Base-by-base conservation (phyloP, 2,113 vertebrate genomes). In the Oryzias celebensis region DNA sequence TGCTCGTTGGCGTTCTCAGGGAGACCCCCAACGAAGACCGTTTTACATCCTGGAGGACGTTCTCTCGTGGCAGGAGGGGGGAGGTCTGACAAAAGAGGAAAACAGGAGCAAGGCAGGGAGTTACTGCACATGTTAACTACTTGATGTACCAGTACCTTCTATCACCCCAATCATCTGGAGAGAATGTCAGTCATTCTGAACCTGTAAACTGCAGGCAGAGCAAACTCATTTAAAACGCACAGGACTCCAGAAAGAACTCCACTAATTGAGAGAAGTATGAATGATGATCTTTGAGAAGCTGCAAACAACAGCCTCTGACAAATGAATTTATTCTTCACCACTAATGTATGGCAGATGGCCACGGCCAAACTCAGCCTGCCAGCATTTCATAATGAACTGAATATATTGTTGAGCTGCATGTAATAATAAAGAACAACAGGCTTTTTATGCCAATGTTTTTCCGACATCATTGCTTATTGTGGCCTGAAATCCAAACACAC, bases 11-110 rank as follows among this genome's bases (percentile, higher is more conserved):
- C 90, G 0, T 98, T 98, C 72, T 98, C 97, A 0, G 97, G 97
- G 52, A 98, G 87, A 13, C 97, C 97, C 0, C 97, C 97, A 4
- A 98, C 96, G 88, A 98, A 98, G 72, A 98, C 95, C 0, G 97
- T 98, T 88, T 96, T 98, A 80, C 96, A 98, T 23, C 97, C 97
- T 0, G 97, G 97, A 60, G 96, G 97, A 65, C 97, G 94, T 65
- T 97, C 94, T 78, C 96, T 93, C 0, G 93, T 97, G 64, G 96
- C 94, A 1, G 97, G 96, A 87, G 94, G 94, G 5, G 95, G 96
- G 15, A 98, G 94, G 80, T 98, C 96, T 98, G 89, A 52, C 22
- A 70, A 41, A 74, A 49, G 58, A 54, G 45, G 26, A 6, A 28
- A 68, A 18, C 2, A 18, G 4, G 63, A 28, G 5, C 36, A 36